Conservation (phyloP, 2,888 invertebrate genomes). For the Drosophila atroscutellata region DNA sequence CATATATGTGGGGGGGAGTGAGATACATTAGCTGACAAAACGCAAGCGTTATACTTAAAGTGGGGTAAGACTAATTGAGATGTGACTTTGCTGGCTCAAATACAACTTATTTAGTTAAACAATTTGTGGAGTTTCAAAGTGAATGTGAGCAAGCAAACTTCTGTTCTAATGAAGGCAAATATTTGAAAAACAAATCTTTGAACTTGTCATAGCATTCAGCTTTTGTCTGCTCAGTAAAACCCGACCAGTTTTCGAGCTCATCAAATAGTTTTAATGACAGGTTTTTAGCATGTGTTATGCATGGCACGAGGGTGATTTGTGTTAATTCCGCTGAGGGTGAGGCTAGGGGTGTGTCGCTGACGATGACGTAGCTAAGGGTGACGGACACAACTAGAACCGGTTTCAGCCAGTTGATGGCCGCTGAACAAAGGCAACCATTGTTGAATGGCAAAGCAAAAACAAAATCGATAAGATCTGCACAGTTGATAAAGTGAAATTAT, state of each 20-base stretch:
- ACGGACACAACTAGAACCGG: conserved; percentile 54
- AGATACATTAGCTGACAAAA: conserved; percentile 32
- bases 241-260: conserved; percentile 1
- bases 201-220: conserved; percentile 44
- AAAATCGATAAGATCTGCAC: conserved; percentile 70
- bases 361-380: conserved; percentile 38
- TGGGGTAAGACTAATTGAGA: conserved; percentile 32
- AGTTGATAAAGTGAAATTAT: conserved; percentile 40
- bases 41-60: conserved; percentile 16
- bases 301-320: conserved; percentile 42
- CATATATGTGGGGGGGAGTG: conserved; percentile 10
- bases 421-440: conserved; percentile 64
- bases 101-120: not conserved
- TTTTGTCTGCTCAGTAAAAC: conserved; percentile 19
- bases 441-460: conserved; percentile 14
- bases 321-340: conserved; percentile 27
- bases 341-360: conserved; percentile 21
- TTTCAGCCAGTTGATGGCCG: conserved; percentile 48
- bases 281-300: conserved; percentile 1
- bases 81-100: not conserved
- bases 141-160: not conserved
- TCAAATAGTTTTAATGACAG: conserved; percentile 4
- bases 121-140: not conserved
- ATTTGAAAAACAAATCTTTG: not conserved
- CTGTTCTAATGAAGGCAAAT: not conserved